Base-by-base conservation (phyloP, 92 coral and sea anemone species). In the Epizoanthus stellaris region DNA sequence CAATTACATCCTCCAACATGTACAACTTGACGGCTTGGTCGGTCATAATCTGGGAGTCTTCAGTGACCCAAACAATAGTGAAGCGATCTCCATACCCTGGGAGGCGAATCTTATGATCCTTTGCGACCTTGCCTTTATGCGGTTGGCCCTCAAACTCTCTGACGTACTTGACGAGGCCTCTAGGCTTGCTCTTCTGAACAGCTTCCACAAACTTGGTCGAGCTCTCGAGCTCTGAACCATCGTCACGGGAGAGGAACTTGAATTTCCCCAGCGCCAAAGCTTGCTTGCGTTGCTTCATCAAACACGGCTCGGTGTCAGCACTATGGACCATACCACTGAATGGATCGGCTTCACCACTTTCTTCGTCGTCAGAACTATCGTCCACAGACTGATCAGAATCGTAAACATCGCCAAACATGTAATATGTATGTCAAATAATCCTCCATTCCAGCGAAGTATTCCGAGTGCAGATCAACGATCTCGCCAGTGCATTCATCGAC, bases 1-100 rank as follows among this genome's bases (percentile, higher is more conserved):
- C 2, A 17, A 49, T 20, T 13, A 71, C 30, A 20, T 71, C 76
- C 7, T 71, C 76, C 19, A 49, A 49, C 75, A 70, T 70, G 49
- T 70, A 70, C 49, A 70, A 39, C 53, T 70, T 70, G 11, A 70
- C 49, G 9, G 75, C 75, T 17, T 43, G 75, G 11, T 70, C 75
- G 0, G 75, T 70, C 75, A 70, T 70, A 70, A 70, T 70, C 9
- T 70, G 47, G 25, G 47, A 36, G 25, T 34, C 75, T 36, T 70
- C 75, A 14, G 4, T 70, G 11, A 36, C 23, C 75, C 75, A 70
- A 3, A 43, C 75, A 36, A 70, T 39, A 30, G 75, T 70, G 47
- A 70, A 70, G 42, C 49, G 75, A n/a, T 70, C 75, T 70, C 75
- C 75, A 43, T 30, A 70, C 16, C 75, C 75, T 43, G 75, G 75